These are phyloP conservation scores for Verasper variegatus DNA, from an alignment of 2,113 vertebrate genomes.

Conservation along the genomic window DNA sequence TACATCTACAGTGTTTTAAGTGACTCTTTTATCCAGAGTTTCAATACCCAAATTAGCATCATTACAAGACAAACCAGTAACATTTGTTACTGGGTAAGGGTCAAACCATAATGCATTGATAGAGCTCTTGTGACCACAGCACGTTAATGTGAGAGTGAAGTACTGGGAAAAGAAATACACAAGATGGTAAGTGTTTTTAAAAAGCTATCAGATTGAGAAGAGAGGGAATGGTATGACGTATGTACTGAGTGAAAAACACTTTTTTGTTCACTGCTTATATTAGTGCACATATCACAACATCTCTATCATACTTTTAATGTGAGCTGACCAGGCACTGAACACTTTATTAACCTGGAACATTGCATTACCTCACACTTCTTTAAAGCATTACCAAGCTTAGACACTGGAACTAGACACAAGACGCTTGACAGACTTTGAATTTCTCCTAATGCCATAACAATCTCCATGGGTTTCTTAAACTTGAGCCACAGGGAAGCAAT, in stretches of 20 bases:
- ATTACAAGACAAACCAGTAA: not conserved
- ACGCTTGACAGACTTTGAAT: no score
- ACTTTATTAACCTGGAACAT: not conserved
- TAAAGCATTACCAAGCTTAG: not conserved
- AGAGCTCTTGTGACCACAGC: not conserved
- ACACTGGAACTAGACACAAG: no score
- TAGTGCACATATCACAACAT: not conserved
- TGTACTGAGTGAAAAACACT: no score
- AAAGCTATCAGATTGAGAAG: not conserved
- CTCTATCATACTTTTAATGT: not conserved
- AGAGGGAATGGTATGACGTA: not conserved
- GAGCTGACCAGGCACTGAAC: no score
- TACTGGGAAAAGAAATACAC: not conserved
- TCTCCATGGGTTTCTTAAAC: no score
- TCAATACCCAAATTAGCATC: slow-evolving; percentile 6
- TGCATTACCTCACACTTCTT: not conserved
- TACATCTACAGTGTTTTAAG: slow-evolving; percentile 11
- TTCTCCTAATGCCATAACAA: no score
- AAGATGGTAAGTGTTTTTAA: not conserved
- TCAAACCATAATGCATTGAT: not conserved
- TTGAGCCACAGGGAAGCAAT: no score
- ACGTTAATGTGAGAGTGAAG: not conserved
- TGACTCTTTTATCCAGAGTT: slow-evolving; percentile 9
- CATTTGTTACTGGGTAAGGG: slow-evolving; percentile 2
- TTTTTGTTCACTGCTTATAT: no score